A percentile compares a stretch with the other conserved stretches of the same genome.
Conservation (phyloP, 2,888 invertebrate genomes). For the Salticus scenicus region DNA sequence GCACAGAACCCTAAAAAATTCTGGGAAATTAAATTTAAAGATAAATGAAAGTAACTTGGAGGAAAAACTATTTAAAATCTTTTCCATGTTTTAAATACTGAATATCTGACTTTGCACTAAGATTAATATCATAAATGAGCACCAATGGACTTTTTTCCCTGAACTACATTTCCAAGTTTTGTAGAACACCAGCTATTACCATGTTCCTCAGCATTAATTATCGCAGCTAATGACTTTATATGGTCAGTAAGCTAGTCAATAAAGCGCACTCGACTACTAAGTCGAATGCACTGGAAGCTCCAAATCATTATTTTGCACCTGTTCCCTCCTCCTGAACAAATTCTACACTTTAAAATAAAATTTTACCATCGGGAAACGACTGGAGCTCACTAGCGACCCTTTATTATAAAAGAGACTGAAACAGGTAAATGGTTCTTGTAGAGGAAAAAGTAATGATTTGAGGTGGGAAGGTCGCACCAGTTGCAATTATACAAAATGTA, state of each 20-base stretch:
- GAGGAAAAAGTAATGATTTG: neutral
- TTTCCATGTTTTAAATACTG: neutral
- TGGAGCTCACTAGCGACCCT: neutral
- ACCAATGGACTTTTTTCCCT: conserved; percentile 1
- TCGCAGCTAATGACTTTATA: conserved; percentile 69
- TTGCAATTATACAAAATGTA: neutral
- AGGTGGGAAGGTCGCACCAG: neutral
- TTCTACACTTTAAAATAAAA: conserved; percentile 14
- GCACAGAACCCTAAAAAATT: too few species aligned
- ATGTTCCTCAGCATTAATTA: conserved; percentile 51
- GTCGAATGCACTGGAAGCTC: conserved; percentile 41
- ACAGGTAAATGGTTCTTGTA: neutral
- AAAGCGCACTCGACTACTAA: conserved; percentile 42
- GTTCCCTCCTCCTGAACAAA: conserved; percentile 44
- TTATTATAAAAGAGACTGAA: neutral
- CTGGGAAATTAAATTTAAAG: too few species aligned
- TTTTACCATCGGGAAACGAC: conserved; percentile 1
- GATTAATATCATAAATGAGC: conserved; percentile 14
- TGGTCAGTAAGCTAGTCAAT: conserved; percentile 69
- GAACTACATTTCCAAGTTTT: conserved; percentile 16
- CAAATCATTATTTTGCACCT: conserved; percentile 69
- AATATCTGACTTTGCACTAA: neutral
- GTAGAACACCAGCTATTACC: conserved; percentile 38
- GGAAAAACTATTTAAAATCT: neutral
- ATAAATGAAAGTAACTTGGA: neutral